phyloP scores from a whole-genome alignment of 1,140 invertebrate genomes.

The Gryllus bimaculatus region DNA sequence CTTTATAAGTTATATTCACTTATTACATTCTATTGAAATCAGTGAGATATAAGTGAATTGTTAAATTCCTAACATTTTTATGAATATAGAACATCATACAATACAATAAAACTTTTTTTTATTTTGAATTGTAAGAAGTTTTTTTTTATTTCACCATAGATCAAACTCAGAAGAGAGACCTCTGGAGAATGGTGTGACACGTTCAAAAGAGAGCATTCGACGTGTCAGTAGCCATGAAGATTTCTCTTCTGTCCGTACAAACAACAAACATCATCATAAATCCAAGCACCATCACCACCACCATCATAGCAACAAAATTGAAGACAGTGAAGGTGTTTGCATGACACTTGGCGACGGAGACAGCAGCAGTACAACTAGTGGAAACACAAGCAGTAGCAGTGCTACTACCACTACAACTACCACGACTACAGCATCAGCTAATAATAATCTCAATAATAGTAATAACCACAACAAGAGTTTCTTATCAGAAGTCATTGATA shows the following conservation, averaged over 20 bases:
- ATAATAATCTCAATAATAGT: slow-evolving; percentile 6
- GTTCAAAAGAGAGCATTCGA: slow-evolving; percentile 39
- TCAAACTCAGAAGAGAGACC: slow-evolving; percentile 31
- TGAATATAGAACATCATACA: too few relatives aligned
- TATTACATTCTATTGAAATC: too few relatives aligned
- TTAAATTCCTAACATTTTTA: too few relatives aligned
- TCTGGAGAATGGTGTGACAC: slow-evolving; percentile 30
- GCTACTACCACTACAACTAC: slow-evolving; percentile 50
- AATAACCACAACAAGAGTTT: slow-evolving; percentile 14
- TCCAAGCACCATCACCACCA: slow-evolving; percentile 11
- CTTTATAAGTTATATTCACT: too few relatives aligned
- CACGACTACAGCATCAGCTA: slow-evolving; percentile 1
- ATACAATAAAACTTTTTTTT: too few relatives aligned
- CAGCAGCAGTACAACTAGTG: slow-evolving; percentile 25
- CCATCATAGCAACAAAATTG: not conserved
- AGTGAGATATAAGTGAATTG: too few relatives aligned
- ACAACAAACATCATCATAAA: slow-evolving; percentile 6
- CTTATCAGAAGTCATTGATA: slow-evolving; percentile 17
- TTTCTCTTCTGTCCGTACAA: slow-evolving; percentile 32
- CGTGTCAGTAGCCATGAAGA: slow-evolving; percentile 55
- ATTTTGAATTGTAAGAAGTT: too few relatives aligned
- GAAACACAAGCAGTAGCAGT: slow-evolving; percentile 39
- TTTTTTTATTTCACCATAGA: slow-evolving; percentile 20
- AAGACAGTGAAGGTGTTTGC: not conserved
- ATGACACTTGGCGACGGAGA: not conserved